These are phyloP conservation scores for Myanophis thanlyinensis DNA, from an alignment of 2,113 vertebrate genomes.

Conservation along the genomic window DNA sequence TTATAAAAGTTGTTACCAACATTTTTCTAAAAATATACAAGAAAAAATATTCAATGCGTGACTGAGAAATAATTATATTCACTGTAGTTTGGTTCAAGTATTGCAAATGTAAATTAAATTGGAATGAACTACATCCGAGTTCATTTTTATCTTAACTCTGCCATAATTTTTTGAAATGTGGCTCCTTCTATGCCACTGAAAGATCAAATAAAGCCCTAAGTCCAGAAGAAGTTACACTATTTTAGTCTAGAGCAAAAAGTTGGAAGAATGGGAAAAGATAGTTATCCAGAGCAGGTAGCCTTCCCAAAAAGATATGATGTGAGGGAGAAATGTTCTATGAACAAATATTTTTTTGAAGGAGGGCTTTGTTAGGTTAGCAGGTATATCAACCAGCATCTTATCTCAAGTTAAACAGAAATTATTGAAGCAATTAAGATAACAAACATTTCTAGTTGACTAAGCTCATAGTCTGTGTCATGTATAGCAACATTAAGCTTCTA, in stretches of 20 bases:
- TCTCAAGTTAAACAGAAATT: neutral
- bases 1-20: neutral
- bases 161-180: neutral
- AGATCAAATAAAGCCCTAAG: neutral
- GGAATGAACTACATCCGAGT: neutral
- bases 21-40: neutral
- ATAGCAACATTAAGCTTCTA: neutral
- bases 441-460: neutral
- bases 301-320: neutral
- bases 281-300: neutral
- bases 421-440: neutral
- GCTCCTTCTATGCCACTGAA: neutral
- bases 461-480: neutral
- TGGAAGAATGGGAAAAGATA: neutral
- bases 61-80: neutral
- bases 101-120: neutral
- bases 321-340: neutral
- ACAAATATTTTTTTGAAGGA: neutral
- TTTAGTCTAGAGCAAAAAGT: neutral
- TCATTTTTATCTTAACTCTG: neutral
- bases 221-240: neutral
- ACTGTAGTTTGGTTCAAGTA: neutral
- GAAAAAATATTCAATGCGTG: neutral
- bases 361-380: neutral
- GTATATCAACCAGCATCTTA: neutral